Base-by-base conservation (phyloP, 2,888 invertebrate genomes). In the Poecilobothrus nobilitatus region DNA sequence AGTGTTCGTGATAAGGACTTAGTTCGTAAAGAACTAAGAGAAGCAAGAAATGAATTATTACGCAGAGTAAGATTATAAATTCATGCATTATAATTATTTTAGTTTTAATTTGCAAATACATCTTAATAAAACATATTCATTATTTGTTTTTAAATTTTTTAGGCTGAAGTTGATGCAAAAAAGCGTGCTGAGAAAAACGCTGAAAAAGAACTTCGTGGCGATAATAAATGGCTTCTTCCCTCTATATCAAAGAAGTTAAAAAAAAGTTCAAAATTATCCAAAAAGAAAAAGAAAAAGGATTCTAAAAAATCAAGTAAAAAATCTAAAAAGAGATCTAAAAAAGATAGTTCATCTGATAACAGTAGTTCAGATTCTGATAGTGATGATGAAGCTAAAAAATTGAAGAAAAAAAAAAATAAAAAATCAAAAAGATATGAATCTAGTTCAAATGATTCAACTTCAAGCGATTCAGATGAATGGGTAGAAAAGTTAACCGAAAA, bases 401-500 rank as follows among this genome's bases (percentile, higher is more conserved):
- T 21, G 70, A 68, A 33, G 61, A 37, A 69, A 61, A 22, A 69
- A 69, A 67, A 69, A 67, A 34, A 33, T 71, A 73, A 61, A 73
- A 73, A 71, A 72, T 66, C 63, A 20, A 34, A 66, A 21, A 70
- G 68, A 27, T 65, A 71, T 33, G 65, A 53, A 5, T 53, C 68
- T 21, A 44, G 65, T 21, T 63, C 69, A 62, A 74, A 70, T 65
- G 73, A 71, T 44, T 75, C 76, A 21, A 68, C 69, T 67, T 75
- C 74, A 73, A 84, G 83, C 74, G 80, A 71, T 78, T 82, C 27
- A 77, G 76, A 86, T 72, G 84, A 86, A 78, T 89, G 89, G 89
- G 84, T 88, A 8, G 89, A 89, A 79, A 86, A 85, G 73, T 72
- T 75, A 68, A 67, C n/a, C 44, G 18, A 18, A 53, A 69, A 67